These are phyloP conservation scores for Octopus bimaculoides DNA, from an alignment of 1,140 invertebrate genomes.

Conservation along the genomic window DNA sequence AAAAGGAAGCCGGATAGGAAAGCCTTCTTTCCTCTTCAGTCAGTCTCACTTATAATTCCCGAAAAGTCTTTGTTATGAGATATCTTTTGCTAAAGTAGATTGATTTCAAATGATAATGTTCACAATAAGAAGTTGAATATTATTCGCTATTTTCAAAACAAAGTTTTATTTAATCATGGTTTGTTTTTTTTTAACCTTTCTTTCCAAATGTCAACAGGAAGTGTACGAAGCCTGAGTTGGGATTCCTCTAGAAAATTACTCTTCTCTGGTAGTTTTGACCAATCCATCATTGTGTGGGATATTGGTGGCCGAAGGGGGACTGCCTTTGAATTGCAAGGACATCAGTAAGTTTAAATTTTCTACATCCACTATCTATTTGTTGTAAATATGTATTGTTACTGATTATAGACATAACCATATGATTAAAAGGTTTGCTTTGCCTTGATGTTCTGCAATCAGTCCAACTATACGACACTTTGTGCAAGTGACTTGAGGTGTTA, in stretches of 20 bases:
- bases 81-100: neutral
- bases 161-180: neutral
- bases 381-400: too few species aligned
- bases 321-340: slow-evolving; percentile 95
- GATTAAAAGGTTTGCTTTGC: too few species aligned
- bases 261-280: slow-evolving; percentile 95
- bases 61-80: neutral
- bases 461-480: too few species aligned
- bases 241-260: slow-evolving; percentile 80
- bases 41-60: too few species aligned
- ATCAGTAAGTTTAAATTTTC: slow-evolving; percentile 63
- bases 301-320: slow-evolving; percentile 95
- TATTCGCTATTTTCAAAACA: neutral
- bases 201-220: slow-evolving; percentile 56
- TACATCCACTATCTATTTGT: too few species aligned
- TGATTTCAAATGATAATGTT: neutral
- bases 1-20: too few species aligned
- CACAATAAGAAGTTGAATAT: neutral
- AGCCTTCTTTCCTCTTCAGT: too few species aligned
- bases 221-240: slow-evolving; percentile 87
- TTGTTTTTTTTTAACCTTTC: slow-evolving; percentile 21
- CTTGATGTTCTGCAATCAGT: too few species aligned
- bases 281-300: slow-evolving; percentile 96
- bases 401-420: too few species aligned
- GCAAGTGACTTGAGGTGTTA: too few species aligned